Base-by-base conservation (phyloP, 1,140 invertebrate species). In the Drosophila persimilis region DNA sequence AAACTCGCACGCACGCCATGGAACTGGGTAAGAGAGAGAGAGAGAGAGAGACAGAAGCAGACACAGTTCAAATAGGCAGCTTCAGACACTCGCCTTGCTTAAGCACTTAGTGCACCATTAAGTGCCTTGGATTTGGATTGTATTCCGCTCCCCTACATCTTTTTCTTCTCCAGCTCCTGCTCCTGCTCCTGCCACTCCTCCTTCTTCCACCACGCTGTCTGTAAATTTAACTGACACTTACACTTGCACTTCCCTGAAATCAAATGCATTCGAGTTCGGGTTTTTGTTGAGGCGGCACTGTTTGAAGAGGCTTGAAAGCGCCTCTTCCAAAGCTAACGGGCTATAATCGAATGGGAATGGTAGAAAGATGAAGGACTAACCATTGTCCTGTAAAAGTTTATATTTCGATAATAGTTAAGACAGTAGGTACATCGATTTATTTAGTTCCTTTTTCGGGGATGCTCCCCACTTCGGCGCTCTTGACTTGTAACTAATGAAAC, bases 41-140 rank as follows among this genome's bases (percentile, higher is more conserved):
- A 31, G 39, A 24, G 0, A 0, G 8, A 26, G 26, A 53, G 44
- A 45, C 6, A 26, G 3, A 0, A 24, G 43, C 20, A 20, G 41
- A 62, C 54, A 51, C 43, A 22, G 60, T 44, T 50, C 44, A 47
- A 70, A 75, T 55, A 46, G 58, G 66, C 61, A 66, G 70, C 47
- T 43, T 22, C 60, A 59, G 80, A 74, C 59, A 65, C 44, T 71
- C 53, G 64, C 48, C 72, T 64, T 84, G 58, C 46, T 71, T 72
- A 75, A 79, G 75, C 76, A 73, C 80, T 80, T 66, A 69, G 80
- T 60, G 57, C 63, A 65, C 11, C 80, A 80, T 70, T 84, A 69
- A 80, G 67, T 73, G 73, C 63, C 59, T 72, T 57, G 61, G 80
- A 74, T 50, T 54, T 52, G 52, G 62, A 73, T 74, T 73, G 70